Conservation (phyloP, 2,797 vertebrate genomes). For the Eptatretus atami region DNA sequence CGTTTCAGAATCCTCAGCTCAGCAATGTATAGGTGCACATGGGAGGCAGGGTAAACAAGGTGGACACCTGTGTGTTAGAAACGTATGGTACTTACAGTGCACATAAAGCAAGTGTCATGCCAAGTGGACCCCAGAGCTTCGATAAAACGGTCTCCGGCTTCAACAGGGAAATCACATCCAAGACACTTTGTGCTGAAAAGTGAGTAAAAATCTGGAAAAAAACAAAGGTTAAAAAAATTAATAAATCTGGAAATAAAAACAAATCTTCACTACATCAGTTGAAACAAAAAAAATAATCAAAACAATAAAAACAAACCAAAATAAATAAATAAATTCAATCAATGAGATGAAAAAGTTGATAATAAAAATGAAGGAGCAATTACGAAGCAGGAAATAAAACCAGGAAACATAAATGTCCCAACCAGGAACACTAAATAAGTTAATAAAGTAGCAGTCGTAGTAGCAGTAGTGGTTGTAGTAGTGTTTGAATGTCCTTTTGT, state of each 20-base stretch:
- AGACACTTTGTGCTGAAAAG: constrained; percentile 71
- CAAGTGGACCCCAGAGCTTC: constrained; percentile 65
- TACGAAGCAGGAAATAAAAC: no score
- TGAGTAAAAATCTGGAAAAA: constrained; percentile 42
- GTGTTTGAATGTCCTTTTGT: no score
- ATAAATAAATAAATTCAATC: no score
- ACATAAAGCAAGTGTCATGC: constrained; percentile 96
- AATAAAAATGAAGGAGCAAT: no score
- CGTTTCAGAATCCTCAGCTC: no score
- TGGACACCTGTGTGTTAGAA: not conserved
- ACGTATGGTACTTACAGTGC: constrained; percentile 28
- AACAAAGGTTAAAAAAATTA: constrained; percentile 6
- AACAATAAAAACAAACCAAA: no score
- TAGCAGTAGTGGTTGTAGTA: no score
- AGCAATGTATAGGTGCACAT: not conserved
- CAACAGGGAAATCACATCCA: constrained; percentile 85
- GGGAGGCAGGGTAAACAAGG: not conserved
- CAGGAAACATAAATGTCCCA: no score
- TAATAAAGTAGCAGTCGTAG: no score
- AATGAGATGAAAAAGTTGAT: no score
- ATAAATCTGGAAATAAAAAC: not conserved
- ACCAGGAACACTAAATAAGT: no score
- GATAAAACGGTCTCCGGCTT: constrained; percentile 81
- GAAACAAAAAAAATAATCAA: constrained; percentile 2
- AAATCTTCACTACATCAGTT: constrained; percentile 8